These are phyloP conservation scores for Paramisgurnus dabryanus DNA, from an alignment of 2,113 vertebrate species.

Conservation along the genomic window DNA sequence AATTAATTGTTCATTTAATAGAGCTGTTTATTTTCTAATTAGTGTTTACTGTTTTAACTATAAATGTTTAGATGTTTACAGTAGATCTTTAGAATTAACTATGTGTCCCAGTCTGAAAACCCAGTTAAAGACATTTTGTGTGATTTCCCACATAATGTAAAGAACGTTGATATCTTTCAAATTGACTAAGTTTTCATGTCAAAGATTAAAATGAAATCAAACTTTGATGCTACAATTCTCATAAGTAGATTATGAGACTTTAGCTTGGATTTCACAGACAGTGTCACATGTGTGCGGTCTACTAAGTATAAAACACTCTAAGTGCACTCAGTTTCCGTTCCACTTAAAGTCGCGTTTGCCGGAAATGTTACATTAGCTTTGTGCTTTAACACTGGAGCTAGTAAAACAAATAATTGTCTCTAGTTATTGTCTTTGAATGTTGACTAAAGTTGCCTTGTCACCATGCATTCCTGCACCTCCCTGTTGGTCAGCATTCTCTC, in stretches of 20 bases:
- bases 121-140: too few relatives aligned
- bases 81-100: background rate
- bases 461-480: background rate
- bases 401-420: background rate
- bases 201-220: too few relatives aligned
- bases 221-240: too few relatives aligned
- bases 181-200: too few relatives aligned
- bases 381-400: slow-evolving; percentile 1
- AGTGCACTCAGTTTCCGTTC: background rate
- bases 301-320: background rate
- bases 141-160: too few relatives aligned
- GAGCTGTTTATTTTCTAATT: too few relatives aligned
- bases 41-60: too few relatives aligned
- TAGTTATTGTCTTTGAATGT: background rate
- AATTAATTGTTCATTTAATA: too few relatives aligned
- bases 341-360: background rate
- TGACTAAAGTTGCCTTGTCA: slow-evolving; percentile 11
- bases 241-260: too few relatives aligned
- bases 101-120: too few relatives aligned
- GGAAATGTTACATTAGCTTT: background rate
- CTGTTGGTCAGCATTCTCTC: slow-evolving; percentile 15
- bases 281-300: background rate
- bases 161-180: too few relatives aligned
- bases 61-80: background rate
- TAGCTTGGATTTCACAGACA: too few relatives aligned